Base-by-base conservation (phyloP, 64 coral and sea anemone genomes). In the Pocillopora damicornis region DNA sequence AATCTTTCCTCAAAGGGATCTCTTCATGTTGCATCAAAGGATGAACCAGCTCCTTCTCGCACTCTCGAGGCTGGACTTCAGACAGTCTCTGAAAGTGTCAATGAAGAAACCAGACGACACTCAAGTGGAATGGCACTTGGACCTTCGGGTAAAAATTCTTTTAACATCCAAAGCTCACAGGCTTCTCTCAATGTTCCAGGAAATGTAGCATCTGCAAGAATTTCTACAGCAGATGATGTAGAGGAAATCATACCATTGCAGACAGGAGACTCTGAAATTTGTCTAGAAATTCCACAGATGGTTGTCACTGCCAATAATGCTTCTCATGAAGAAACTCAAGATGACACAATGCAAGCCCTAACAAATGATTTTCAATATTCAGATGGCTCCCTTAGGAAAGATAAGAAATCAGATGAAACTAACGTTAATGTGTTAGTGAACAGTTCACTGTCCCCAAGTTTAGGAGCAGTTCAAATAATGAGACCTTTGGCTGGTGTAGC, bases 1-100 rank as follows among this genome's bases (percentile, higher is more conserved):
- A 82, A 75, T 90, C 73, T 87, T 77, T 68, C 82, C 20, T 96
- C 91, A 20, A 89, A 90, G 76, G 94, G 86, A 80, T 90, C 94
- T 35, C 63, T 92, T 87, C 91, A 92, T 75, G 81, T 90, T 84
- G 42, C 20, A 58, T 57, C 20, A 58, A 57, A 37, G 36, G 56
- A 5, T 71, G 63, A 57, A 12, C 35, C 17, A 51, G 67, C 17
- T n/a, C 12, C 9, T 57, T 9, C 64, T 63, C 37, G 20, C 12
- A 67, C 15, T 35, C 30, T 30, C 30, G 45, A 85, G 10, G 65
- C 36, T 72, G 42, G 5, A 25, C 63, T 72, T 11, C 63, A 85
- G 64, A 72, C 22, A 30, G 81, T 51, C 12, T 42, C n/a, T 38
- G 81, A 85, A 26, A 37, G 37, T 26, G 69, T 59, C 22, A 58